These are phyloP conservation scores for Phanerotoma sp. DNA, from an alignment of 2,888 invertebrate species.

Conservation along the genomic window DNA sequence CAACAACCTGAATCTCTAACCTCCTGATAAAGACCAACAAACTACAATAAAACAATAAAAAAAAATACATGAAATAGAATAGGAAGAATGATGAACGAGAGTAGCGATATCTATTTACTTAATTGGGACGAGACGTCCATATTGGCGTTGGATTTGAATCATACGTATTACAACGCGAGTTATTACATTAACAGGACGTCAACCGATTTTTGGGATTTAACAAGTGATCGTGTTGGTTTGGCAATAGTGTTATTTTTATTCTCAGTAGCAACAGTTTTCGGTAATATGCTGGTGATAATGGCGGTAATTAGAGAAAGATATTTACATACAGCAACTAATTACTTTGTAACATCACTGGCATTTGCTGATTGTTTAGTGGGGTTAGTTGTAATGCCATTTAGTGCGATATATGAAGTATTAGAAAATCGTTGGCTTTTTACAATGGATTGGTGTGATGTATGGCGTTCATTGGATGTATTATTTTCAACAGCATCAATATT, in stretches of 20 bases:
- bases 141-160: constrained; percentile 39
- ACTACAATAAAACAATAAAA: constrained; percentile 1
- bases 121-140: constrained; percentile 48
- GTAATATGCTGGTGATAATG: constrained; percentile 90
- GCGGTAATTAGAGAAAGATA: constrained; percentile 93
- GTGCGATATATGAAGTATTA: constrained; percentile 84
- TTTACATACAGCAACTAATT: constrained; percentile 95
- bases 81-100: constrained; percentile 50
- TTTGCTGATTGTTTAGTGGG: constrained; percentile 97
- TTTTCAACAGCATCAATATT: constrained; percentile 97
- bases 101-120: constrained; percentile 48
- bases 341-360: constrained; percentile 95
- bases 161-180: constrained; percentile 43
- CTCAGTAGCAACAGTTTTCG: constrained; percentile 90
- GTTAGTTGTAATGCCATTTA: constrained; percentile 97
- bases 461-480: constrained; percentile 95
- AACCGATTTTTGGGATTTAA: constrained; percentile 56
- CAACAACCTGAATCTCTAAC: constrained; percentile 33
- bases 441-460: constrained; percentile 94
- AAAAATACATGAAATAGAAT: not conserved
- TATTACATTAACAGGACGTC: constrained; percentile 39
- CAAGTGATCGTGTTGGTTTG: constrained; percentile 72
- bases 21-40: constrained; percentile 7
- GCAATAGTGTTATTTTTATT: constrained; percentile 83
- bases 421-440: constrained; percentile 95